Evolutionary conservation across 2,113 vertebrate genomes (phyloP).

Genomic region (Gadus macrocephalus): DNA sequence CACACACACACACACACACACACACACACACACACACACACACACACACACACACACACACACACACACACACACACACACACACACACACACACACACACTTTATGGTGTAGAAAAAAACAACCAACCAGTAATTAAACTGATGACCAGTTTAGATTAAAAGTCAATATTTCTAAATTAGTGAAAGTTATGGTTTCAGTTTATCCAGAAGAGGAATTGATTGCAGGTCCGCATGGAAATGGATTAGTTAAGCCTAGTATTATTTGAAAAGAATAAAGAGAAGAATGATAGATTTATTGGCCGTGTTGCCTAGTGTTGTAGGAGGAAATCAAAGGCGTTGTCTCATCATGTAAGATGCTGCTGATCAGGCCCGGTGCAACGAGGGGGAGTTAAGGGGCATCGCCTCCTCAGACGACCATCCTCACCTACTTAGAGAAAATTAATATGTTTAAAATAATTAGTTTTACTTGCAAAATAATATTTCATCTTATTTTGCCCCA

Average conservation of each 20-base stretch:
- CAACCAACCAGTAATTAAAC: conserved; percentile 18
- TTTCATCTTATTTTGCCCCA: background rate
- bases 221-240: too few relatives aligned
- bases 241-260: too few relatives aligned
- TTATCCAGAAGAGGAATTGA: conserved; percentile 9
- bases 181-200: conserved; percentile 20
- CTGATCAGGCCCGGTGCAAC: too few relatives aligned
- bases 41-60: conserved; percentile 5
- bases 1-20: background rate
- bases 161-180: conserved; percentile 34
- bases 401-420: too few relatives aligned
- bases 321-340: too few relatives aligned
- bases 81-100: conserved; percentile 7
- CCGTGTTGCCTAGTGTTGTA: too few relatives aligned
- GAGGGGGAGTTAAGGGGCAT: too few relatives aligned
- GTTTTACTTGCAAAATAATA: background rate
- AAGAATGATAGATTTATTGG: too few relatives aligned
- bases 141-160: conserved; percentile 36
- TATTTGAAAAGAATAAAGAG: too few relatives aligned
- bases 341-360: too few relatives aligned
- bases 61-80: conserved; percentile 8
- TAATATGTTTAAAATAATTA: background rate
- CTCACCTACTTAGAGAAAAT: conserved; percentile 16
- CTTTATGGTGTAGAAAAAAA: conserved; percentile 23
- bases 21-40: conserved; percentile 2